Conservation (phyloP, 2,797 vertebrate species). For the Hybognathus amarus region DNA sequence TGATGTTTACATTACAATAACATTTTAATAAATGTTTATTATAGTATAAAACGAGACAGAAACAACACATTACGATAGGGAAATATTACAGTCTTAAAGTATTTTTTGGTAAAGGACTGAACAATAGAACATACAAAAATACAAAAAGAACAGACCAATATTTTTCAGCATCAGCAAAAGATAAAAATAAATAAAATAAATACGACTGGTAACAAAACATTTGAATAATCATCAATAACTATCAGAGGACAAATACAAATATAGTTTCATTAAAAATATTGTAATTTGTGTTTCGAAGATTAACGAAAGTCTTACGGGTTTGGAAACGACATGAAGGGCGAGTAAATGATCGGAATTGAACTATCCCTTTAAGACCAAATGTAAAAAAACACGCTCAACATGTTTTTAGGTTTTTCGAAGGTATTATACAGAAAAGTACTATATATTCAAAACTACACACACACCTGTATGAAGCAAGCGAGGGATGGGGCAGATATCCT, state of each 20-base stretch:
- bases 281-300: neutral
- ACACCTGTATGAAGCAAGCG: slow-evolving; percentile 55
- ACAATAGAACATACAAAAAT: neutral
- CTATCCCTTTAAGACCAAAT: neutral
- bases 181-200: neutral
- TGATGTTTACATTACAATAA: no score
- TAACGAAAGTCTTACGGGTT: neutral
- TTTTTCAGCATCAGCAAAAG: neutral
- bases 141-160: neutral
- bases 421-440: neutral
- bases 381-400: neutral
- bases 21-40: no score
- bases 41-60: no score
- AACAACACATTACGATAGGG: no score
- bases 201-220: neutral
- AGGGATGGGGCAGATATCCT: slow-evolving; percentile 76
- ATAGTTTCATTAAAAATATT: neutral
- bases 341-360: neutral
- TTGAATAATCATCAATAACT: neutral
- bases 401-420: neutral
- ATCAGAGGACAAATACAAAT: neutral
- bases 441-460: neutral
- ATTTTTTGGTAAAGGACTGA: neutral
- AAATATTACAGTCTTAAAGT: neutral
- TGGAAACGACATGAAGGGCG: neutral